Evolutionary conservation across 2,113 vertebrate species (phyloP).

Genomic region (Gnathonemus longibarbis): DNA sequence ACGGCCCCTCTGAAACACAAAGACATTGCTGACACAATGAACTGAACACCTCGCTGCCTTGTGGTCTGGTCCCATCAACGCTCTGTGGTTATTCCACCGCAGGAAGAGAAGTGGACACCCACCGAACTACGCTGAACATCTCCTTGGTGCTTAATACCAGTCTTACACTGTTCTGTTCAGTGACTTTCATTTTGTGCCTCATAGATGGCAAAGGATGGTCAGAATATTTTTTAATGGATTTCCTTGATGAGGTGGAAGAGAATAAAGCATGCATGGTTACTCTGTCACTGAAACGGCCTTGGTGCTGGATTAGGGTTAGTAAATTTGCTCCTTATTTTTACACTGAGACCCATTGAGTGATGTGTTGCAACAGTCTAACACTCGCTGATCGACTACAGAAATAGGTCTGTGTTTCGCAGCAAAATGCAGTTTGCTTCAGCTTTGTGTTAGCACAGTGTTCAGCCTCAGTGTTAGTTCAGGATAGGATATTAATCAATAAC

Average conservation of each 20-base stretch:
- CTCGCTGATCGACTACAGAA: neutral
- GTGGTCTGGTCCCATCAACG: neutral
- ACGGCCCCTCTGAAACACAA: neutral
- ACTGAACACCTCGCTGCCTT: neutral
- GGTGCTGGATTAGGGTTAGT: neutral
- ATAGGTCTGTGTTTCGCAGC: neutral
- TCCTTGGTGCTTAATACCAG: neutral
- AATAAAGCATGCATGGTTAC: neutral
- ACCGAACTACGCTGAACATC: neutral
- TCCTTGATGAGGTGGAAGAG: neutral
- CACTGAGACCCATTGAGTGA: neutral
- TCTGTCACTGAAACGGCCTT: neutral
- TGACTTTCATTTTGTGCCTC: neutral
- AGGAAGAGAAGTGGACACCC: neutral
- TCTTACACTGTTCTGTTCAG: conserved; percentile 6
- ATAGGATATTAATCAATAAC: neutral
- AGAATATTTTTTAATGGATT: neutral
- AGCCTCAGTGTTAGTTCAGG: neutral
- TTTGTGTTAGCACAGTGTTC: neutral
- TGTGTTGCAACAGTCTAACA: neutral
- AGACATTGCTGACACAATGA: neutral
- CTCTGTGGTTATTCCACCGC: neutral
- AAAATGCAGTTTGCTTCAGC: neutral
- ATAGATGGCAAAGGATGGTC: neutral
- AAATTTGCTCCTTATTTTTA: neutral